These are phyloP conservation scores for Parus major DNA, from an alignment of 2,113 vertebrate species.

Conservation along the genomic window DNA sequence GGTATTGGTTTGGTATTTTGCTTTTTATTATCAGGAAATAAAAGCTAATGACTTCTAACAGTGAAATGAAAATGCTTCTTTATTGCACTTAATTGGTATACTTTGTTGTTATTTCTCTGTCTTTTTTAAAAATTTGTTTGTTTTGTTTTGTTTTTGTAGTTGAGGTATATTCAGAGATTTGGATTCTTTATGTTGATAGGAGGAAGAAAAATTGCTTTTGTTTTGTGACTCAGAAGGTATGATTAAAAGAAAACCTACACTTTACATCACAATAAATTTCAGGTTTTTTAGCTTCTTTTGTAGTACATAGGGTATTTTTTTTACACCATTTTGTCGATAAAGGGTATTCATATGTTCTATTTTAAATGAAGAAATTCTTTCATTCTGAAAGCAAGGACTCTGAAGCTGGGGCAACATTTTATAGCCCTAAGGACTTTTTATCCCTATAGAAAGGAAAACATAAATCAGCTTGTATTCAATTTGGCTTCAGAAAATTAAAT, in stretches of 20 bases:
- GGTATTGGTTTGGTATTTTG: neutral
- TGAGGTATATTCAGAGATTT: neutral
- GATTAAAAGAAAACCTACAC: neutral
- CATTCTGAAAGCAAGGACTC: neutral
- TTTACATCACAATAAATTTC: neutral
- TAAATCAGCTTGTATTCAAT: neutral
- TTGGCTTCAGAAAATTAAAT: slow-evolving; percentile 57
- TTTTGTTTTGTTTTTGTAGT: neutral
- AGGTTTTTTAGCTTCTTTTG: rapidly evolving
- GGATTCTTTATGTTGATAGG: neutral
- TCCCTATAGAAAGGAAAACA: neutral
- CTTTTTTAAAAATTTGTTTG: neutral
- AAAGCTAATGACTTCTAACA: neutral
- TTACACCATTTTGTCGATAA: neutral
- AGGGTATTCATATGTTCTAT: neutral
- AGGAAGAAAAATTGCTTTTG: neutral
- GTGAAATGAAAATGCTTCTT: neutral
- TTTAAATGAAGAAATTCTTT: neutral
- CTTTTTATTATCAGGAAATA: slow-evolving; percentile 37
- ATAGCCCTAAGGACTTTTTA: neutral
- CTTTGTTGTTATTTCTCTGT: neutral
- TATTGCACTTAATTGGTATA: neutral
- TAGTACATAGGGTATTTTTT: neutral
- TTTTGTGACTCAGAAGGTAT: neutral
- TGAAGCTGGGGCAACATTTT: neutral